These are phyloP conservation scores for Eurytoma adleriae DNA, from an alignment of 2,888 invertebrate species.

Conservation along the genomic window DNA sequence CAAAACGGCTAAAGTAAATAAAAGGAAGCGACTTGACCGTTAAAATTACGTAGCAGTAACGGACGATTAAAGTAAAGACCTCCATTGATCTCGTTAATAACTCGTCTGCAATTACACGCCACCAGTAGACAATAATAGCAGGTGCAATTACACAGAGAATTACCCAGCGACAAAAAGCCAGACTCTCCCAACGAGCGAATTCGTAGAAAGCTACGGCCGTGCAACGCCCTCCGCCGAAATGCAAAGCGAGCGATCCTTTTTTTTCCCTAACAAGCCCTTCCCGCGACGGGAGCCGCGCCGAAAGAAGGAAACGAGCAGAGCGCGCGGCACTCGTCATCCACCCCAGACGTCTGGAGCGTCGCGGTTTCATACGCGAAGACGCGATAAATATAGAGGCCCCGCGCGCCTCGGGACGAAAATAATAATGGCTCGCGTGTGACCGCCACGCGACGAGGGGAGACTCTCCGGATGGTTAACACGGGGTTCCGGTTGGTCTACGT, in stretches of 20 bases:
- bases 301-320: not conserved
- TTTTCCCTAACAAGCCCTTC: no score
- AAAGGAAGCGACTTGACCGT: not conserved
- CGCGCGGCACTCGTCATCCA: not conserved
- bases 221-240: not conserved
- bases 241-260: not conserved
- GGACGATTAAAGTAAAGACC: not conserved
- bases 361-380: conserved; percentile 24
- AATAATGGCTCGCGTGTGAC: conserved; percentile 1
- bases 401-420: conserved; percentile 14
- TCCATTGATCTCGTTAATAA: not conserved
- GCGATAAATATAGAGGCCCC: conserved; percentile 46
- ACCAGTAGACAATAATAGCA: no score
- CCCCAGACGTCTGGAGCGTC: conserved; percentile 32
- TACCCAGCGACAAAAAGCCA: not conserved
- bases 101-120: not conserved
- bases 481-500: no score
- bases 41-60: not conserved
- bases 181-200: not conserved
- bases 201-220: not conserved
- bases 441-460: not conserved
- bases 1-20: not conserved
- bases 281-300: not conserved
- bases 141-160: not conserved
- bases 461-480: not conserved